Evolutionary conservation across 1,140 invertebrate species (phyloP).

Genomic region (Hirudo medicinalis): DNA sequence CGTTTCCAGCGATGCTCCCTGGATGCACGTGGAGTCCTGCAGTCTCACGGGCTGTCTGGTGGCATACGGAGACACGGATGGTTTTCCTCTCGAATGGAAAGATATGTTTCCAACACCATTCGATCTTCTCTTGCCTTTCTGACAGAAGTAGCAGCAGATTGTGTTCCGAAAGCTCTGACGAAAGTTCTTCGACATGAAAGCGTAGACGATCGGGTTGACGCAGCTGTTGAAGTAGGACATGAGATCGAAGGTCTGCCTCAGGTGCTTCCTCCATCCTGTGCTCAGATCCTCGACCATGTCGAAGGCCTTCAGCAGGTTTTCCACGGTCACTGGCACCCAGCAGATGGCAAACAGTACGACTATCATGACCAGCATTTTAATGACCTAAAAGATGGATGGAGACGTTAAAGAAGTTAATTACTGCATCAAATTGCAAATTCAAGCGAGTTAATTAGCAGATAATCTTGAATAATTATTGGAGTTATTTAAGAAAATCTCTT

Average conservation of each 20-base stretch:
- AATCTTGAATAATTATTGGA: too few relatives aligned
- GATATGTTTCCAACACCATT: too few relatives aligned
- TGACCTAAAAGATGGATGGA: slow-evolving; percentile 34
- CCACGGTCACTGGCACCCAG: slow-evolving; percentile 44
- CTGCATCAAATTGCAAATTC: neutral
- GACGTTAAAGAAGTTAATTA: neutral
- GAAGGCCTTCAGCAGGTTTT: slow-evolving; percentile 46
- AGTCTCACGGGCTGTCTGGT: too few relatives aligned
- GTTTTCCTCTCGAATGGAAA: too few relatives aligned
- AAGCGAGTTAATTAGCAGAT: too few relatives aligned
- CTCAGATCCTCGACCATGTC: slow-evolving; percentile 45
- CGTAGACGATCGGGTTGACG: slow-evolving; percentile 63
- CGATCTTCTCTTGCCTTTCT: too few relatives aligned
- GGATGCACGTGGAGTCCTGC: too few relatives aligned
- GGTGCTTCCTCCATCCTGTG: slow-evolving; percentile 48
- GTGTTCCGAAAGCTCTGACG: slow-evolving; percentile 31
- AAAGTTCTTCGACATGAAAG: slow-evolving; percentile 67
- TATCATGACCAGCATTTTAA: slow-evolving; percentile 45
- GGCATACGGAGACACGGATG: too few relatives aligned
- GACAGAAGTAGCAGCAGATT: neutral
- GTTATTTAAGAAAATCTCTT: too few relatives aligned
- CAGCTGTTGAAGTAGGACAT: slow-evolving; percentile 49
- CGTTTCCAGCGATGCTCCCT: too few relatives aligned
- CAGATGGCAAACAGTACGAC: slow-evolving; percentile 45
- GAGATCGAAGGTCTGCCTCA: slow-evolving; percentile 52